Conservation (phyloP, 2,797 vertebrate genomes). For the Avahi laniger region DNA sequence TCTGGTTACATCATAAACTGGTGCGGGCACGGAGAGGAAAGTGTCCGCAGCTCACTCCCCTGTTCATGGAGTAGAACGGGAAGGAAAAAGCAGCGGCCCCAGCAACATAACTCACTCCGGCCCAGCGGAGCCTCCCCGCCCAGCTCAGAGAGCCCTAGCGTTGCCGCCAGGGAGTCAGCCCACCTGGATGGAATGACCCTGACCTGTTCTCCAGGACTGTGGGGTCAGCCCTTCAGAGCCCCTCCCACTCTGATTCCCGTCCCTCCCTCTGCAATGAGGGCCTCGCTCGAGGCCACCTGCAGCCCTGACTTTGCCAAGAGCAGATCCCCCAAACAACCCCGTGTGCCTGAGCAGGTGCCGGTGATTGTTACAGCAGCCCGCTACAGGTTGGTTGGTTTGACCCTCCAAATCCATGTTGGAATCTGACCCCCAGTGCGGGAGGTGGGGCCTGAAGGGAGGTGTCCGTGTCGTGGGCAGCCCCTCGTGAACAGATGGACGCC, state of each 20-base stretch:
- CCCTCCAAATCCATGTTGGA: no score
- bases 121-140: neutral
- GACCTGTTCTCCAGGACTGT: fast-evolving
- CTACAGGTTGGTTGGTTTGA: no score
- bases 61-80: neutral
- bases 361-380: no score
- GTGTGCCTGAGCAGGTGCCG: no score
- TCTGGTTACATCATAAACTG: neutral
- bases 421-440: no score
- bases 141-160: neutral
- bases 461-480: no score
- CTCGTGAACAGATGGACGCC: no score
- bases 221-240: fast-evolving
- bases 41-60: neutral
- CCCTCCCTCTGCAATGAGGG: neutral
- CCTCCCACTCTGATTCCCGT: fast-evolving
- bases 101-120: neutral
- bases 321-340: no score
- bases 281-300: fast-evolving
- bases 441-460: no score
- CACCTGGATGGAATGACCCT: neutral
- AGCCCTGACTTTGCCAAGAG: no score
- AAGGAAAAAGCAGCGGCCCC: neutral
- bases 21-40: neutral
- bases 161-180: neutral